Conservation (phyloP, 2,113 vertebrate genomes). For the Gallinago jamesoni region DNA sequence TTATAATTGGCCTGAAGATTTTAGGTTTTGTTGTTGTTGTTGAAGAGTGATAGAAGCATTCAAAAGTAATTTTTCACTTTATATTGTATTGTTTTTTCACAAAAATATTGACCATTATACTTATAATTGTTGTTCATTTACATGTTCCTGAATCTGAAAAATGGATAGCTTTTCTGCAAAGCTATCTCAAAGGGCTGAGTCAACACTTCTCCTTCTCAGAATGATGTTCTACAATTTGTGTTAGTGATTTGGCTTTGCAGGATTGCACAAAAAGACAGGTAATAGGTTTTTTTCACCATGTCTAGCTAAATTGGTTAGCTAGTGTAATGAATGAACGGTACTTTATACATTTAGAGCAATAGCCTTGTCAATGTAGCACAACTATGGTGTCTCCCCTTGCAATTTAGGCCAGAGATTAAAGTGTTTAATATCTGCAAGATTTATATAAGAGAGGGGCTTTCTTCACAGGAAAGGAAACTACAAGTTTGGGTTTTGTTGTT, state of each 20-base stretch:
- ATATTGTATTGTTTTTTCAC: neutral
- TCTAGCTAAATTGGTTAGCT: neutral
- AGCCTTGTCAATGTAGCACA: neutral
- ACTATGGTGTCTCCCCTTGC: neutral
- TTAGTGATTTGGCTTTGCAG: neutral
- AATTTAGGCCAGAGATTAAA: neutral
- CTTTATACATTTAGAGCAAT: neutral
- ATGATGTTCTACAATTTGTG: neutral
- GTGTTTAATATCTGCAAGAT: neutral
- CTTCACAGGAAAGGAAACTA: neutral
- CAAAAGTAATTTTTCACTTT: neutral
- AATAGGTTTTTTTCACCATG: neutral
- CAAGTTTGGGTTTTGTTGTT: neutral
- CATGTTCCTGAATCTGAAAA: neutral
- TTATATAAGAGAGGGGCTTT: neutral
- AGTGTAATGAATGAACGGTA: neutral
- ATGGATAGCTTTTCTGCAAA: neutral
- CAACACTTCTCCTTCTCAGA: neutral
- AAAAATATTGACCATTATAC: neutral
- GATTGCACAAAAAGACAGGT: neutral
- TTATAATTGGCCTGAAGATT: neutral
- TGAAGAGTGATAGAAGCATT: neutral
- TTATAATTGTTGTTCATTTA: neutral
- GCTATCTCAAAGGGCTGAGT: neutral
- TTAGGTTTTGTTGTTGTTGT: neutral